Base-by-base conservation (phyloP, 2,888 invertebrate genomes). In the Scaptomyza tumidula region DNA sequence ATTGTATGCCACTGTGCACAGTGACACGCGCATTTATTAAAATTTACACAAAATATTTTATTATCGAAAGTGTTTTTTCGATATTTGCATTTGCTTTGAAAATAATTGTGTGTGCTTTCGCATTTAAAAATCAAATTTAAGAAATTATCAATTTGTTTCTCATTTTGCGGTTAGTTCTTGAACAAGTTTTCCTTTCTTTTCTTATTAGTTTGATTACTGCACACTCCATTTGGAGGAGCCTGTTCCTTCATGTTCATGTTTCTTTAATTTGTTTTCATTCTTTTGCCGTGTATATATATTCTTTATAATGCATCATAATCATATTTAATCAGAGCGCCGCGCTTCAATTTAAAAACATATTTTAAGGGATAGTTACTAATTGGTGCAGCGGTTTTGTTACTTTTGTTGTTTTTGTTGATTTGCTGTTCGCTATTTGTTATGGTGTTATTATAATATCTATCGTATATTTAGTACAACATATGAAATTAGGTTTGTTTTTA, bases 231-330 rank as follows among this genome's bases (percentile, higher is more conserved):
- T 24, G 11, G 14, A 33, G 61, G 44, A 50, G 44, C 45, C 44
- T 45, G 16, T 14, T 54, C 19, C 16, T 55, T 63, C 29, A 37
- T 24, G 24, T 55, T 41, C 59, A 37, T 24, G 24, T 55, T 41
- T 59, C 48, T 14, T 39, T 19, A 2, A 1, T 19, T 19, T 19
- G 19, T 19, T 16, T 37, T 57, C 49, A 6, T 16, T 13, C 19
- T 50, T 55, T 71, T 62, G 64, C 57, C 68, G 75, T 78, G 80
- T 84, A 75, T 78, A 84, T 75, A 75, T 72, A 67, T 62, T 60
- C 83, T 83, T 79, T 72, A 75, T 75, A 75, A 85, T 86, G 86
- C 86, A 86, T 86, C 86, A 86, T 86, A 86, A 86, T n/a, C n/a
- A n/a, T 78, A 77, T 68, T 37, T 62, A 59, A 62, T 71, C 45